These are phyloP conservation scores for silkworm (Bombyx mori) DNA, from an alignment of 1,140 invertebrate species.

Conservation along the genomic window DNA sequence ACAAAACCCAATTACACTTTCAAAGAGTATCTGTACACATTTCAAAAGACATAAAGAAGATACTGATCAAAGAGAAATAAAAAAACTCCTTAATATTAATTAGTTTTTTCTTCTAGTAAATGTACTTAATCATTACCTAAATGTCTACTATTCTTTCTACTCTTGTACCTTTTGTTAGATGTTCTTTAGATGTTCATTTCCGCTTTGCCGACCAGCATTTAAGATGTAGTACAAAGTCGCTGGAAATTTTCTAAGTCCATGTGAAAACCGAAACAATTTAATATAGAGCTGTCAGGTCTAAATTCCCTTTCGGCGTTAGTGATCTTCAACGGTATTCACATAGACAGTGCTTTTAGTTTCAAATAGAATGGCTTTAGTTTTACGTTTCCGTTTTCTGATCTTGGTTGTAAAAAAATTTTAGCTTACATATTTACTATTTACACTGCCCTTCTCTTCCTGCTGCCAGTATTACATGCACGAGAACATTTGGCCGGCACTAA, in stretches of 20 bases:
- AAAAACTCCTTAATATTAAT: too few relatives aligned
- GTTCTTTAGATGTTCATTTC: conserved; percentile 22
- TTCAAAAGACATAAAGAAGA: too few relatives aligned
- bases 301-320: not conserved
- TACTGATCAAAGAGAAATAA: too few relatives aligned
- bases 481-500: too few relatives aligned
- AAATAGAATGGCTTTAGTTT: conserved; percentile 33
- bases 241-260: conserved; percentile 13
- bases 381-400: conserved; percentile 17
- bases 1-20: too few relatives aligned
- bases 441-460: too few relatives aligned
- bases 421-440: too few relatives aligned
- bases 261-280: conserved; percentile 8
- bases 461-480: too few relatives aligned
- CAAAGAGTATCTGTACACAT: too few relatives aligned
- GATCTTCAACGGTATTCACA: conserved; percentile 15
- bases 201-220: conserved; percentile 41
- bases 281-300: not conserved
- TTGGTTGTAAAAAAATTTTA: too few relatives aligned
- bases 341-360: conserved; percentile 36
- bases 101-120: too few relatives aligned
- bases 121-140: conserved; percentile 2
- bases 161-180: conserved; percentile 20
- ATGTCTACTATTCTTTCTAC: conserved; percentile 6
- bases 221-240: conserved; percentile 21